Percentiles rank a stretch among this genome's conserved stretches.
phyloP scores from a whole-genome alignment of 2,888 invertebrate genomes.

The Agrotis segetum region DNA sequence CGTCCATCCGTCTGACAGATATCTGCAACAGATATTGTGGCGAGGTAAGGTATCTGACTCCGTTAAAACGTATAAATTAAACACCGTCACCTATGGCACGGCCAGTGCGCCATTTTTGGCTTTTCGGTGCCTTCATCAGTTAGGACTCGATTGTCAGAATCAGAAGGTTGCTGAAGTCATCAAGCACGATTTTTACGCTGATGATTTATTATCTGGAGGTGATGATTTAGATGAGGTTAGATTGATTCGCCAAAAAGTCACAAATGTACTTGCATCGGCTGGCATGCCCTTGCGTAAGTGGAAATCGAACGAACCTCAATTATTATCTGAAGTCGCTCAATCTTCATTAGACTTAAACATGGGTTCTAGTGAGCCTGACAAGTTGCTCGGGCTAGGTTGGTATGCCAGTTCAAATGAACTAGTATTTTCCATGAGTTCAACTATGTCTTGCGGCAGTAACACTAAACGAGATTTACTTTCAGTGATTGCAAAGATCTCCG shows the following conservation, averaged over 20 bases:
- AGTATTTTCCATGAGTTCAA: neutral
- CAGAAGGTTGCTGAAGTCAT: neutral
- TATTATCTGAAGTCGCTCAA: neutral
- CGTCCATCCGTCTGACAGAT: slow-evolving; percentile 6
- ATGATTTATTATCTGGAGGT: no score
- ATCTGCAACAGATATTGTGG: slow-evolving; percentile 1
- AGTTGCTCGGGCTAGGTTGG: neutral
- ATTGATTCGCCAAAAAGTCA: neutral
- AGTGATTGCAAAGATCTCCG: no score
- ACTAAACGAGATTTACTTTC: neutral
- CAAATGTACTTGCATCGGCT: neutral
- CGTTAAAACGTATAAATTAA: neutral
- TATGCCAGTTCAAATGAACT: neutral
- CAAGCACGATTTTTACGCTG: no score
- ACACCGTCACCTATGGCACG: neutral
- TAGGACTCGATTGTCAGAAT: neutral
- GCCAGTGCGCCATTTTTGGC: slow-evolving; percentile 3
- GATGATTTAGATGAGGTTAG: no score
- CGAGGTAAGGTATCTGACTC: neutral
- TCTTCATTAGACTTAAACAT: neutral
- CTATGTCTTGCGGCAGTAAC: neutral
- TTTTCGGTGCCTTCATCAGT: slow-evolving; percentile 3
- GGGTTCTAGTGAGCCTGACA: neutral
- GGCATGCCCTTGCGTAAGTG: slow-evolving; percentile 1
- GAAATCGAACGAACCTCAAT: neutral